Percentiles rank a stretch among this genome's conserved stretches.
These are phyloP conservation scores for Gryllus longicercus DNA, from an alignment of 2,888 invertebrate genomes.

Conservation along the genomic window DNA sequence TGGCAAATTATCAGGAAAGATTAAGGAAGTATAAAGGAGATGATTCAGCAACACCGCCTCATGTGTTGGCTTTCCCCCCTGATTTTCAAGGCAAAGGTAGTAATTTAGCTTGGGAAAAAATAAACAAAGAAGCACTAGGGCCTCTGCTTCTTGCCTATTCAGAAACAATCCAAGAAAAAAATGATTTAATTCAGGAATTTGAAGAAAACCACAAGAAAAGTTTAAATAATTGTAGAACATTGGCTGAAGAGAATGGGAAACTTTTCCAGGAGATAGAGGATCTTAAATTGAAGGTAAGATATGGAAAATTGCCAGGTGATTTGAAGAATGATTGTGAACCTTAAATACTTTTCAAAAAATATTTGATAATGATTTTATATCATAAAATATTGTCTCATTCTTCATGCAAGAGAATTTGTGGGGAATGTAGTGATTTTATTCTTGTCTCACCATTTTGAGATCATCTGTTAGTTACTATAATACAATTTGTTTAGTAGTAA, in stretches of 20 bases:
- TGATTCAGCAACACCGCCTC: background rate
- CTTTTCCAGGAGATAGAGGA: constrained; percentile 56
- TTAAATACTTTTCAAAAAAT: background rate
- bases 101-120: constrained; percentile 26
- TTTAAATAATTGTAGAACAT: constrained; percentile 66
- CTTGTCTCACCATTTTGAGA: background rate
- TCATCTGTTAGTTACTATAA: background rate
- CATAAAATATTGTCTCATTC: background rate
- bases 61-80: background rate
- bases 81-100: constrained; percentile 34
- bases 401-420: background rate
- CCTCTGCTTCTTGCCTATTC: constrained; percentile 76
- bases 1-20: constrained; percentile 73
- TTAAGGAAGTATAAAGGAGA: constrained; percentile 43
- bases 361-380: background rate
- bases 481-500: too few relatives aligned
- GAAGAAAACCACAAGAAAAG: constrained; percentile 67
- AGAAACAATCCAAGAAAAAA: constrained; percentile 72
- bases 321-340: background rate
- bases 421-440: background rate
- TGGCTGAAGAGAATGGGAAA: constrained; percentile 66
- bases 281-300: constrained; percentile 47
- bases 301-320: background rate
- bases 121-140: constrained; percentile 38
- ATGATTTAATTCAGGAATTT: constrained; percentile 65